phyloP scores from a whole-genome alignment of 2,797 vertebrate species.

The Poeciliopsis presidionis region DNA sequence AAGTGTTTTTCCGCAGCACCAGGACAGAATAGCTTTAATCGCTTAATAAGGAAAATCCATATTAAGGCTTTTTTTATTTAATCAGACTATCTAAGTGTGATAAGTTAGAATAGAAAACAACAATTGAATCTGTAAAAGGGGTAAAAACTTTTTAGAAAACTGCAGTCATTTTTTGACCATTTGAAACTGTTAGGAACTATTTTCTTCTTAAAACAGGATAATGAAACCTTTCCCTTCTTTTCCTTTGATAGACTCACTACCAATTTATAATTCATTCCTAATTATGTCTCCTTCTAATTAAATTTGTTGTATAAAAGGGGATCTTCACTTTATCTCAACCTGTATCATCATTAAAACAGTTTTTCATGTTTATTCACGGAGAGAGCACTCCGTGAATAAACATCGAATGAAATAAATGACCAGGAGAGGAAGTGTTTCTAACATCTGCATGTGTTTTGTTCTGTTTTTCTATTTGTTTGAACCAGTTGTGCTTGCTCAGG shows the following conservation, averaged over 20 bases:
- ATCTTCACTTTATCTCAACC: not conserved
- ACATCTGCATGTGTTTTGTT: not conserved
- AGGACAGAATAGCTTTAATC: not conserved
- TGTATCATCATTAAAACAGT: not conserved
- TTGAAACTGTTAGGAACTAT: not conserved
- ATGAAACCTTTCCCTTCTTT: not conserved
- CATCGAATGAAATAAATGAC: not conserved
- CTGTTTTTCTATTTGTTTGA: constrained; percentile 36
- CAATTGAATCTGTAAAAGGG: not conserved
- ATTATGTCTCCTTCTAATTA: not conserved
- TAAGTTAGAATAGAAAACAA: not conserved
- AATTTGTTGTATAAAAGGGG: not conserved
- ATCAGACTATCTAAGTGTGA: not conserved
- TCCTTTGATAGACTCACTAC: not conserved
- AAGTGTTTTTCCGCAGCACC: not conserved
- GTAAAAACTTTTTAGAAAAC: not conserved
- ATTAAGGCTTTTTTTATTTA: not conserved
- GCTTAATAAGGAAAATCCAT: not conserved
- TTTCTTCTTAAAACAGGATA: not conserved
- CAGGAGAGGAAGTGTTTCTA: not conserved
- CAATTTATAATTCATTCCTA: not conserved
- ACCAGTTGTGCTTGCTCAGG: constrained; percentile 76
- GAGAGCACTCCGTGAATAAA: not conserved
- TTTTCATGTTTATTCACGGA: no score
- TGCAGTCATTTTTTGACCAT: not conserved